Base-by-base conservation (phyloP, 1,140 invertebrate species). In the Schlechtendalia chinensis region DNA sequence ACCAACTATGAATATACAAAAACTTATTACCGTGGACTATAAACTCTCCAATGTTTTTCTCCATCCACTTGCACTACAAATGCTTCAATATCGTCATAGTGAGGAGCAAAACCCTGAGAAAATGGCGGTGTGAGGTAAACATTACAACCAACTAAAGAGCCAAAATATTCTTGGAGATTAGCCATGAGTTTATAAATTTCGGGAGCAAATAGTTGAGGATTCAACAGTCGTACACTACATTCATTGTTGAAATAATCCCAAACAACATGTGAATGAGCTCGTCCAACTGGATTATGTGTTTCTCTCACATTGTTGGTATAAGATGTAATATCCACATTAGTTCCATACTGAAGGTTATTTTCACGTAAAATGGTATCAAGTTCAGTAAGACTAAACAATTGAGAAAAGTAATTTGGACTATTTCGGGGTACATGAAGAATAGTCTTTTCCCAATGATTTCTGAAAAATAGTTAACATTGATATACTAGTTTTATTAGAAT, bases 11-110 rank as follows among this genome's bases (percentile, higher is more conserved):
- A 58, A 29, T 27, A 16, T 27, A 27, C 39, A 80, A 24, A 50
- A 56, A 45, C 4, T 45, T 72, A 72, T 85, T 85, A 89, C 85
- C 88, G 86, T 39, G 96, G 93, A 82, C 89, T 89, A 85, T 98
- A 99, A 6, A 99, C 85, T 83, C 91, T 92, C 97, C 97, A 99
- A 82, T 91, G 89, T 87, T 99, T 99, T 83, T 92, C 92, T 0
- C 98, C 98, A 88, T 99, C 97, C 11, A 98, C 86, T 88, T 99
- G 98, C 56, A 99, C 84, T 80, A 99, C 91, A 86, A 99, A 99
- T 19, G 97, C 97, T 88, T 99, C 98, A 83, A 99, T 98, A 84
- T 99, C 97, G 88, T 99, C 97, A 87, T 93, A 99, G 87, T 99
- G 97, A 0, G 97, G 97, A 3, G 97, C 97, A 89, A 99, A 99